Percentiles rank a stretch among this genome's conserved stretches.
Conservation (phyloP, 2,888 invertebrate species). For the Ornithoptera priamus region DNA sequence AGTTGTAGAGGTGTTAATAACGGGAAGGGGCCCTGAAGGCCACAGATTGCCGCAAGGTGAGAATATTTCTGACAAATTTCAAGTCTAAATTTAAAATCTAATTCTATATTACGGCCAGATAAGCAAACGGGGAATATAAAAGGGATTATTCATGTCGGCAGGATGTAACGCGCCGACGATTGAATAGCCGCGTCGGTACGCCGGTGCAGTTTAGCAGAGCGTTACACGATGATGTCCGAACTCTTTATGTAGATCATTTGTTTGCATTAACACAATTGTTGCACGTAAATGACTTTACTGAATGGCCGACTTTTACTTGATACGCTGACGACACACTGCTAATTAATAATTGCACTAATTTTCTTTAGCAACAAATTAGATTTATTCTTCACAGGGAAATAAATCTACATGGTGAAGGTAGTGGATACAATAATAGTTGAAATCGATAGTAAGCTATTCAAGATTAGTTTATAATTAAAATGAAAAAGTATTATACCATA, state of each 20-base stretch:
- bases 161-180: conserved; percentile 21
- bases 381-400: neutral
- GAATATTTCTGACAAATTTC: too few species aligned
- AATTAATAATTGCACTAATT: neutral
- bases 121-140: neutral
- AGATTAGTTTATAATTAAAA: too few species aligned
- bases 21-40: too few species aligned
- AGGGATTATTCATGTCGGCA: conserved; percentile 4
- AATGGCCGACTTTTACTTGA: conserved; percentile 16
- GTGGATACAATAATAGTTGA: too few species aligned
- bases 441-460: too few species aligned
- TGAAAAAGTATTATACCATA: too few species aligned
- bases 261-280: conserved; percentile 25
- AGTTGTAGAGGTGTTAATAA: too few species aligned
- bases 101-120: too few species aligned
- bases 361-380: neutral
- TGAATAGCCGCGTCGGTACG: conserved; percentile 5
- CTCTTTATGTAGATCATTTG: conserved; percentile 26
- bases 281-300: conserved; percentile 7
- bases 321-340: neutral
- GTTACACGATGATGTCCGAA: conserved; percentile 9
- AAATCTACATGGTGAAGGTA: too few species aligned
- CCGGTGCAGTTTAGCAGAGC: neutral
- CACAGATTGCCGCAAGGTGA: too few species aligned
- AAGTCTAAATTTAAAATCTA: too few species aligned